Base-by-base conservation (phyloP, 2,888 invertebrate genomes). In the Pterostichus madidus region DNA sequence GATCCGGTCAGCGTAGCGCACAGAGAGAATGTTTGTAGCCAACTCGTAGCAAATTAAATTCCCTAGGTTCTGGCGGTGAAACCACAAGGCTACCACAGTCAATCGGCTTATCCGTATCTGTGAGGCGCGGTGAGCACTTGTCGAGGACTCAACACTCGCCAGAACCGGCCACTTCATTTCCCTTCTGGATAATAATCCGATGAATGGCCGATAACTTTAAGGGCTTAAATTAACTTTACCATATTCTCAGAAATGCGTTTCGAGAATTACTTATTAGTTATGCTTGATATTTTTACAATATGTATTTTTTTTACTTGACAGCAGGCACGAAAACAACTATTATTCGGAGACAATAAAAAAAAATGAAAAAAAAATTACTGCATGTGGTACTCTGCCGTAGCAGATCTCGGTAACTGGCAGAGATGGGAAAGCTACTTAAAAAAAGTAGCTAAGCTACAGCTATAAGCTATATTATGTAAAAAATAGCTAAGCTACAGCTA, bases 181-280 rank as follows among this genome's bases (percentile, higher is more conserved):
- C 68, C 64, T 15, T 71, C 71, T 71, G 71, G 61, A 53, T 80
- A 71, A 53, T 80, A 71, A 80, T 56, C 80, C 68, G 39, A 53
- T 52, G 39, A 80, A 80, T 80, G 68, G 53, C 52, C 64, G 53
- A 71, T 80, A 80, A 80, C 71, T 71, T 80, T 52, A 64, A 10
- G 6, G 49, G 79, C 61, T 79, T 79, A 79, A 64, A 61, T 79
- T 79, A 64, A 79, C 79, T 79, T 64, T 61, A 64, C 39, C 79
- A 61, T 79, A 79, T 61, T 61, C 64, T 61, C n/a, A 31, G n/a
- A 32, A 5, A 56, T 46, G n/a, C 32, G n/a, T n/a, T n/a, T 11
- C 32, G 11, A 73, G 15, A 24, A 24, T 6, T 10, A 64, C 64
- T 49, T 49, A 49, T n/a, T 64, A 35, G 64, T 64, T 31, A 32